phyloP scores from a whole-genome alignment of 92 coral and sea anemone species.

The Montipora capitata region DNA sequence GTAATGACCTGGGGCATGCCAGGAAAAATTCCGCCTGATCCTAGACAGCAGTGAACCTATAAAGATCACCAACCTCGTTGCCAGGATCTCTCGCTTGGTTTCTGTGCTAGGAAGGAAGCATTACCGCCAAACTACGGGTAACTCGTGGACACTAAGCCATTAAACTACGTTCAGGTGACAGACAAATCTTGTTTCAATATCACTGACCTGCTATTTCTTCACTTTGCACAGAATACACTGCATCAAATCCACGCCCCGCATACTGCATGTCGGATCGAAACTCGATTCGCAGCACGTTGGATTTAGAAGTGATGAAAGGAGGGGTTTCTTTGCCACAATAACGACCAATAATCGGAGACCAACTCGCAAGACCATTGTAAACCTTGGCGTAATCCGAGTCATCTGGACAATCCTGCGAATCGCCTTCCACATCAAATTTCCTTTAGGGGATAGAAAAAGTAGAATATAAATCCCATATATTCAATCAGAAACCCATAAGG shows the following conservation, averaged over 20 bases:
- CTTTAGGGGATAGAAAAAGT: slow-evolving; percentile 13
- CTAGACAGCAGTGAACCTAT: no score
- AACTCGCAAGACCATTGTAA: slow-evolving; percentile 89
- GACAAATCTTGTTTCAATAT: background rate
- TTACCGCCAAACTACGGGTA: no score
- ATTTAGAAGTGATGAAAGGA: slow-evolving; percentile 54
- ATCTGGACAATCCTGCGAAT: slow-evolving; percentile 53
- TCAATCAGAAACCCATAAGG: no score
- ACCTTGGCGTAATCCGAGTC: slow-evolving; percentile 82
- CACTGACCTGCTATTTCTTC: slow-evolving; percentile 10
- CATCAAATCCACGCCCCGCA: slow-evolving; percentile 88
- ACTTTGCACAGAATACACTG: slow-evolving; percentile 47
- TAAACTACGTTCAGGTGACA: no score
- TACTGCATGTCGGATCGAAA: slow-evolving; percentile 78
- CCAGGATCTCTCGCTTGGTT: no score
- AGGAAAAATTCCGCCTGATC: no score
- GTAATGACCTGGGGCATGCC: no score
- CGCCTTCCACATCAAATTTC: slow-evolving; percentile 80
- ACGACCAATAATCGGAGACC: slow-evolving; percentile 77
- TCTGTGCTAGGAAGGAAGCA: no score
- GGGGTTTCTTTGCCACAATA: slow-evolving; percentile 83
- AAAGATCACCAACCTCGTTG: no score
- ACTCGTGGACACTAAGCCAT: no score
- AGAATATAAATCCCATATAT: no score
- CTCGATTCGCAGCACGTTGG: slow-evolving; percentile 84